Base-by-base conservation (phyloP, 2,113 vertebrate genomes). In the Carassius carassius region DNA sequence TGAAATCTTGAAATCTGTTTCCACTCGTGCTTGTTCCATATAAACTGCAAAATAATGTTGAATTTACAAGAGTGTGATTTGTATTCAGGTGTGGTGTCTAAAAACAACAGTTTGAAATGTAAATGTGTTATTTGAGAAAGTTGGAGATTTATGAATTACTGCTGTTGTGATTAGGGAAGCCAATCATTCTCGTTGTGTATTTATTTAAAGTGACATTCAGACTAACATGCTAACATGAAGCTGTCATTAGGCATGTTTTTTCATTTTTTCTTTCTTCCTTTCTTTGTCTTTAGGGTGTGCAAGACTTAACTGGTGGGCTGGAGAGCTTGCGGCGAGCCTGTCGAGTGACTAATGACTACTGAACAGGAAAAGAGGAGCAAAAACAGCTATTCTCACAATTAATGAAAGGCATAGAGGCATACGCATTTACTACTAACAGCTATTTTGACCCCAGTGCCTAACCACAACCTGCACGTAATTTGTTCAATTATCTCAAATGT, bases 401-500 rank as follows among this genome's bases (percentile, higher is more conserved):
- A 87, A 82, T 73, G 29, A 75, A 81, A 81, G 41, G 25, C 60
- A 87, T 65, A 87, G 87, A 72, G 72, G 81, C 83, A 90, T 84
- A 82, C 56, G 81, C 84, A 69, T 56, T 86, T 84, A 73, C 79
- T 89, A 89, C 90, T 89, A 84, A 87, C 74, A 92, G 92, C 90
- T 85, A 90, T 82, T 87, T 84, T 93, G 88, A 89, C 9, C 89
- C 88, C 83, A 83, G 85, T 89, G 90, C 78, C 88, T 84, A 89
- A 88, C 88, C 91, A 86, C 63, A 88, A 82, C 32, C 84, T 85
- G 41, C 60, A 76, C 82, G 86, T 93, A 90, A 93, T 93, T 91
- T 93, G 89, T 91, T 89, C 87, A 93, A 92, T 93, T 93, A 92
- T 90, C 91, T 89, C 84, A 91, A 90, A 90, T 88, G 91, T 92